These are phyloP conservation scores for Laticauda laticaudata DNA, from an alignment of 2,113 vertebrate species.

Conservation along the genomic window DNA sequence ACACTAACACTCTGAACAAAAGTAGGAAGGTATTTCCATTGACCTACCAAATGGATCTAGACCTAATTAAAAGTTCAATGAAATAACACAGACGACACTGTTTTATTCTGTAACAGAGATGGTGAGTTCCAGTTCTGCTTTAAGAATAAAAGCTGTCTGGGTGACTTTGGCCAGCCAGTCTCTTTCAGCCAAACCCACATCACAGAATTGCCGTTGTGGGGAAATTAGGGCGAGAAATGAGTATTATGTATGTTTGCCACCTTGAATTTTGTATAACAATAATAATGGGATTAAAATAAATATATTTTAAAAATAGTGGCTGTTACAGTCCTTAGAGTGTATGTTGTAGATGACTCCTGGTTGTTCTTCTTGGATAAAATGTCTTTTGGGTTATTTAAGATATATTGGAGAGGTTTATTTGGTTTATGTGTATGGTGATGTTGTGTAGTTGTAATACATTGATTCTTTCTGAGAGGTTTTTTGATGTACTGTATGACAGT, in stretches of 20 bases:
- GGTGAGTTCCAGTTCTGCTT: neutral
- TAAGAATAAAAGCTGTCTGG: neutral
- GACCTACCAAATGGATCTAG: neutral
- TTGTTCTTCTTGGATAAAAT: neutral
- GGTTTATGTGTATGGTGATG: neutral
- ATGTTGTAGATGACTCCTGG: neutral
- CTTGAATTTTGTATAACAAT: neutral
- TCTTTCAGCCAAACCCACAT: too few species aligned
- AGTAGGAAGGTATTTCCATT: neutral
- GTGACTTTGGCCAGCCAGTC: too few species aligned
- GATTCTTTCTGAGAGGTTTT: neutral
- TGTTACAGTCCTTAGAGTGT: neutral
- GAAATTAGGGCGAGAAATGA: neutral
- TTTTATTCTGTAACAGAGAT: neutral
- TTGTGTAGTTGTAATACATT: neutral
- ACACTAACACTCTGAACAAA: neutral
- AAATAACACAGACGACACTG: neutral
- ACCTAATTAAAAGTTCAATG: neutral
- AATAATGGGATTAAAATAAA: neutral
- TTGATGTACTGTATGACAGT: neutral
- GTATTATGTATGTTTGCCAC: neutral
- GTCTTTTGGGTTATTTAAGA: neutral
- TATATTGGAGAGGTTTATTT: neutral
- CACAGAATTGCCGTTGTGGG: neutral
- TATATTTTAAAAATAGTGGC: neutral